Base-by-base conservation (phyloP, 1,140 invertebrate species). In the Planococcus citri region DNA sequence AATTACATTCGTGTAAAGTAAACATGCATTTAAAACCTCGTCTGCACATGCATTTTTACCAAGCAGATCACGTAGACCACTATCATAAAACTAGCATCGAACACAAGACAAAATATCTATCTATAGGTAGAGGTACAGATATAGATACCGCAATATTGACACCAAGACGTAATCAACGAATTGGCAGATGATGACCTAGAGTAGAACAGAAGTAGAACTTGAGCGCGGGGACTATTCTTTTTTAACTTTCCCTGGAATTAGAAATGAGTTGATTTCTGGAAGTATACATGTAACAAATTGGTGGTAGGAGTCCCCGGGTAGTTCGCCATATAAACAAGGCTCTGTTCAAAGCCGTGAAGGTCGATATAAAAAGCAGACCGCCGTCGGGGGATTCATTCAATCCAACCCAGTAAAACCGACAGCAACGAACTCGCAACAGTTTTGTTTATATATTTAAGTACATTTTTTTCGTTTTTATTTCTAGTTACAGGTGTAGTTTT, bases 191-290 rank as follows among this genome's bases (percentile, higher is more conserved):
- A 51, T 51, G 41, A 51, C 41, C 41, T 51, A n/a, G 3, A 51
- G 41, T 51, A 3, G 17, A 51, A 17, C 41, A 17, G n/a, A 51
- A 51, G n/a, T 51, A 51, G 41, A 51, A 51, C 41, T 51, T 51
- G 41, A 51, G 41, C n/a, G n/a, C 41, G 12, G 41, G n/a, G 17
- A 51, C 41, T n/a, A 51, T n/a, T 51, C 41, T 51, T 51, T 51
- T 51, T 51, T n/a, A 51, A 51, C 41, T 51, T 51, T 51, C 41
- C 41, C 41, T 51, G 41, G 41, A 51, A 51, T 51, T 51, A 51
- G 41, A 51, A 51, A 51, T 51, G 41, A 51, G n/a, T 9, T 3
- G 41, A 51, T 51, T 51, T 51, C 6, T 51, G 41, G 6, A 51
- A 51, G 12, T 51, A 51, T 51, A 20, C 41, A 51, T 51, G 17